These are phyloP conservation scores for Drosophila navojoa DNA, from an alignment of 1,140 invertebrate genomes.

Conservation along the genomic window DNA sequence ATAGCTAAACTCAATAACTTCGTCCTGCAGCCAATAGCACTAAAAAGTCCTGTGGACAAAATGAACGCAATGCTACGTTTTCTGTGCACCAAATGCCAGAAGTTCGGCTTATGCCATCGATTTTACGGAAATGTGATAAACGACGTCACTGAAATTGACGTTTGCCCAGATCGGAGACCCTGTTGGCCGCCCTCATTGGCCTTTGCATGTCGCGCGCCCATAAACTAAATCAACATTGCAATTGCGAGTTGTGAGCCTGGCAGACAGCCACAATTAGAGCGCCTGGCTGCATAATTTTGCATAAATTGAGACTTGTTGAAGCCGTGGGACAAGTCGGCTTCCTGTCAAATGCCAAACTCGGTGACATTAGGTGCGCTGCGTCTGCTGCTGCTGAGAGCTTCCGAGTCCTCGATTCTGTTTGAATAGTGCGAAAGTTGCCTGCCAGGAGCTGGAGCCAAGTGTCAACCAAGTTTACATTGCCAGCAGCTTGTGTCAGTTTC, in stretches of 20 bases:
- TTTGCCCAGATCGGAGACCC: constrained; percentile 12
- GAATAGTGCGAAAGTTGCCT: constrained; percentile 49
- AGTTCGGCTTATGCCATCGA: constrained; percentile 39
- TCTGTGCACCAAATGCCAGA: constrained; percentile 23
- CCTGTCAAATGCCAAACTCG: constrained; percentile 10
- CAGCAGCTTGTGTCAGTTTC: constrained; percentile 13
- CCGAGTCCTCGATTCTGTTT: constrained; percentile 50
- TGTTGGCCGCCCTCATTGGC: constrained; percentile 1
- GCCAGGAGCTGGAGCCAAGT: neutral
- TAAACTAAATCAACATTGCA: constrained; percentile 55
- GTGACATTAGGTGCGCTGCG: constrained; percentile 7
- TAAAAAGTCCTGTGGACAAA: neutral
- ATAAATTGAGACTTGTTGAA: constrained; percentile 65
- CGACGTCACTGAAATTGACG: constrained; percentile 28
- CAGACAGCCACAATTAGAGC: constrained; percentile 59
- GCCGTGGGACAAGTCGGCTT: constrained; percentile 30
- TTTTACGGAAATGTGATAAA: constrained; percentile 41
- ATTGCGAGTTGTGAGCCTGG: constrained; percentile 33
- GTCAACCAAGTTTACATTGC: constrained; percentile 1
- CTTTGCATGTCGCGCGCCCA: constrained; percentile 36
- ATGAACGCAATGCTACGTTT: constrained; percentile 1
- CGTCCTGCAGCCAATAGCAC: neutral
- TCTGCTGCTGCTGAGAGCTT: constrained; percentile 32
- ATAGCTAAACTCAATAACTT: constrained; percentile 18
- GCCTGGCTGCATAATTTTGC: constrained; percentile 45